phyloP scores from a whole-genome alignment of 2,113 vertebrate species.

The Uria lomvia region DNA sequence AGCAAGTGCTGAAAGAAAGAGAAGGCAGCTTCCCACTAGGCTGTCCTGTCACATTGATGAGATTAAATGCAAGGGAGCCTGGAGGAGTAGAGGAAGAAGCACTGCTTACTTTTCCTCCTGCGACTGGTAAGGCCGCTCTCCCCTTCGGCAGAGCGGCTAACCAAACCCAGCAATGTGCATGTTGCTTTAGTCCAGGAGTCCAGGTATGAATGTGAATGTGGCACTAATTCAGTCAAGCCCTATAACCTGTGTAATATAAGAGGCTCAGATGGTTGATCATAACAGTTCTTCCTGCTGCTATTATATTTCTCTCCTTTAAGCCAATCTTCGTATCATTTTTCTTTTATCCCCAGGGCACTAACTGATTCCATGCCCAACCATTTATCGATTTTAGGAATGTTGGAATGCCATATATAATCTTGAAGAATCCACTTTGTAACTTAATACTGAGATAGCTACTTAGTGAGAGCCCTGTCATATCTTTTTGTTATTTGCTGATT shows the following conservation, averaged over 20 bases:
- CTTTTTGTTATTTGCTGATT: background rate
- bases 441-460: background rate
- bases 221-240: background rate
- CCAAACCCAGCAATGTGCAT: background rate
- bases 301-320: background rate
- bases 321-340: background rate
- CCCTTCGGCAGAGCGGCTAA: background rate
- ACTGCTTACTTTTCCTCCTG: background rate
- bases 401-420: background rate
- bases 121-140: background rate
- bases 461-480: background rate
- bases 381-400: background rate
- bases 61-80: background rate
- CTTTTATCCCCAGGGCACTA: background rate
- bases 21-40: background rate
- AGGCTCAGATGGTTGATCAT: background rate
- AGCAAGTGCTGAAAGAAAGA: background rate
- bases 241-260: background rate
- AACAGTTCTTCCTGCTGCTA: background rate
- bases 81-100: background rate
- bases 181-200: background rate
- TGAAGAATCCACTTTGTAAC: background rate
- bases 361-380: background rate
- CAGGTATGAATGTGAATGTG: background rate
- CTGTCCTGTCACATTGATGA: background rate